Percentiles rank a stretch among this genome's conserved stretches.
These are phyloP conservation scores for Nicator chloris DNA, from an alignment of 2,113 vertebrate genomes.

Conservation along the genomic window DNA sequence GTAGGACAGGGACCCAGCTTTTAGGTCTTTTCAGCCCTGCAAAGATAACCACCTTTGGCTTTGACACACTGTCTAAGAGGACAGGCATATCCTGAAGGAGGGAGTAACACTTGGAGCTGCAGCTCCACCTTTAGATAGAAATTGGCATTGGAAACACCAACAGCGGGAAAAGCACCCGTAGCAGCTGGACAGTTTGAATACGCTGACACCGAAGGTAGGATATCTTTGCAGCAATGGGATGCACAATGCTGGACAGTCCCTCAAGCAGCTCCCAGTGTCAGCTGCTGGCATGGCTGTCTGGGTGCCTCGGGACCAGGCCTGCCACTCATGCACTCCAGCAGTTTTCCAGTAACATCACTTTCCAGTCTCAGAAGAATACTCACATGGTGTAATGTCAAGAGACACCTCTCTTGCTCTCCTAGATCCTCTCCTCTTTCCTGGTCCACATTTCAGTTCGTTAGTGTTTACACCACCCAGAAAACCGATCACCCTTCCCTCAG, in stretches of 20 bases:
- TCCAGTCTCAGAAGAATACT: background rate
- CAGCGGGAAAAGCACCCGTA: accelerated
- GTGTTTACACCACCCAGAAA: background rate
- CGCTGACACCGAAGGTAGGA: accelerated
- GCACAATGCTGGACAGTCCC: background rate
- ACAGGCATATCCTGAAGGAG: background rate
- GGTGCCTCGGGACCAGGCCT: too few relatives aligned
- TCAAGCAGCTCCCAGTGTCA: background rate
- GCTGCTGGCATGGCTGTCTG: background rate
- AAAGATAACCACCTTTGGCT: background rate
- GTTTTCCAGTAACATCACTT: background rate
- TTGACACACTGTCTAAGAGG: background rate
- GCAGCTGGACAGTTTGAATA: background rate
- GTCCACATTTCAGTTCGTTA: background rate
- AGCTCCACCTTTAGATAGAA: conserved; percentile 9
- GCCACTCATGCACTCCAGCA: background rate
- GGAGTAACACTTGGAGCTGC: background rate
- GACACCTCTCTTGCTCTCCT: background rate
- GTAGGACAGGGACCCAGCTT: background rate
- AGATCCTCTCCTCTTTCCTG: background rate
- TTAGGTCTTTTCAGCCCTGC: background rate
- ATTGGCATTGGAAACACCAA: background rate
- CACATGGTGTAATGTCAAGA: accelerated
- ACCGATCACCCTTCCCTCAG: background rate
- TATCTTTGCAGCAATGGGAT: accelerated